phyloP scores from a whole-genome alignment of 2,113 vertebrate species.

The Pelobates fuscus region DNA sequence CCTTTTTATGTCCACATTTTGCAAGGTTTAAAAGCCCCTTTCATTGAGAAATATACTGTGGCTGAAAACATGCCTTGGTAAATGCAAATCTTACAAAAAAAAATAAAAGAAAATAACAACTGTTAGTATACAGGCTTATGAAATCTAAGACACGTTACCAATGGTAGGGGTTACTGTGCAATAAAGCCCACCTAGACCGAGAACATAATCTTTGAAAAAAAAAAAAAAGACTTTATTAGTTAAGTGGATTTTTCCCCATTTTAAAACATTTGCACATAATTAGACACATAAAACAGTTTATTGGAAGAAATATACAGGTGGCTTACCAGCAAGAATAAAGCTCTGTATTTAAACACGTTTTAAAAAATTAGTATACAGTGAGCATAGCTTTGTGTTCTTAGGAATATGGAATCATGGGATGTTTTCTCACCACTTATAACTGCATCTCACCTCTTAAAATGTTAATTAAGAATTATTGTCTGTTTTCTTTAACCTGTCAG shows the following conservation, averaged over 20 bases:
- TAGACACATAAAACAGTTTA: slow-evolving; percentile 78
- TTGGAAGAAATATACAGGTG: slow-evolving; percentile 70
- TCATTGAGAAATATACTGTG: slow-evolving; percentile 74
- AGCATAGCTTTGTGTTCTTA: slow-evolving; percentile 2
- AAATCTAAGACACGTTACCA: slow-evolving; percentile 70
- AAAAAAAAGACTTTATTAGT: slow-evolving; percentile 75
- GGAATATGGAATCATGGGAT: not conserved
- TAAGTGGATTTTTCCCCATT: slow-evolving; percentile 74
- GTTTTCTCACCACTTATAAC: slow-evolving; percentile 26
- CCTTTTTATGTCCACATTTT: slow-evolving; percentile 76
- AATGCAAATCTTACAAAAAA: slow-evolving; percentile 63
- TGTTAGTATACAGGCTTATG: slow-evolving; percentile 71
- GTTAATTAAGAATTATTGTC: slow-evolving; percentile 13
- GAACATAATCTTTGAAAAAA: slow-evolving; percentile 65
- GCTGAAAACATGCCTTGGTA: slow-evolving; percentile 75
- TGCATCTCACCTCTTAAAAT: slow-evolving; percentile 32
- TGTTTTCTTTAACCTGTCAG: not conserved
- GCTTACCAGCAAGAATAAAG: slow-evolving; percentile 72
- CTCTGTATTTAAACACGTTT: slow-evolving; percentile 68
- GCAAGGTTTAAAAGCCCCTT: slow-evolving; percentile 77
- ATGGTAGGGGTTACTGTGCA: slow-evolving; percentile 72
- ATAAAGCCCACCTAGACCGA: slow-evolving; percentile 67
- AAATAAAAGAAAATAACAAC: slow-evolving; percentile 55
- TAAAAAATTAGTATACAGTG: slow-evolving; percentile 64
- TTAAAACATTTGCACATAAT: slow-evolving; percentile 78